Evolutionary conservation across 2,797 vertebrate species (phyloP).

Genomic region (Phoeniculus purpureus): DNA sequence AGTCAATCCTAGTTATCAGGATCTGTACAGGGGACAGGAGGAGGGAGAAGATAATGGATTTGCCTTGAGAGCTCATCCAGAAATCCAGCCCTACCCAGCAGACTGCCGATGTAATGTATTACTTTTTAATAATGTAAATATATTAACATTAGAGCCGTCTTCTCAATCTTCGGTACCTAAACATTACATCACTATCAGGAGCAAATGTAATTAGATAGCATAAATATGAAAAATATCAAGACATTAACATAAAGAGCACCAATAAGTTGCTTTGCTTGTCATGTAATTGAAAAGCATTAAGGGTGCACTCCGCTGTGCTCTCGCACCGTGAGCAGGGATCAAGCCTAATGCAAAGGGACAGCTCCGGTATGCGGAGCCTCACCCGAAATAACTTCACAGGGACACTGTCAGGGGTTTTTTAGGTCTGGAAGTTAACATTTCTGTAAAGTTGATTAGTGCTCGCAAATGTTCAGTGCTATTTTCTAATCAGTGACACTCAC

Average conservation of each 20-base stretch:
- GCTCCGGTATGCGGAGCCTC: slow-evolving; percentile 43
- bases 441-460: slow-evolving; percentile 39
- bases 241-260: slow-evolving; percentile 57
- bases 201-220: slow-evolving; percentile 70
- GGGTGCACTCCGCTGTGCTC: background rate
- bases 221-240: slow-evolving; percentile 73
- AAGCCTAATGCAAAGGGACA: slow-evolving; percentile 47
- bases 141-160: slow-evolving; percentile 59
- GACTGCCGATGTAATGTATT: slow-evolving; percentile 59
- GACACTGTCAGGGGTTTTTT: slow-evolving; percentile 35
- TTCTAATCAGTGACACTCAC: slow-evolving; percentile 27
- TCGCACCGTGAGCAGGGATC: background rate
- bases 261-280: slow-evolving; percentile 62
- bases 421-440: slow-evolving; percentile 49
- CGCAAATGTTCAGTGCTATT: background rate
- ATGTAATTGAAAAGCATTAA: slow-evolving; percentile 60
- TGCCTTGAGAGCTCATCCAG: slow-evolving; percentile 67
- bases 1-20: slow-evolving; percentile 62
- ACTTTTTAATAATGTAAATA: slow-evolving; percentile 76
- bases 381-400: slow-evolving; percentile 57
- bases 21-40: slow-evolving; percentile 45
- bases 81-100: slow-evolving; percentile 43
- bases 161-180: slow-evolving; percentile 67
- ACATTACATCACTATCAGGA: slow-evolving; percentile 69
- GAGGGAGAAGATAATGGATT: slow-evolving; percentile 66